Evolutionary conservation across 2,797 vertebrate species (phyloP), one percentile per base, ranked within the genome.

Genomic region (Epinephelus awoara): DNA sequence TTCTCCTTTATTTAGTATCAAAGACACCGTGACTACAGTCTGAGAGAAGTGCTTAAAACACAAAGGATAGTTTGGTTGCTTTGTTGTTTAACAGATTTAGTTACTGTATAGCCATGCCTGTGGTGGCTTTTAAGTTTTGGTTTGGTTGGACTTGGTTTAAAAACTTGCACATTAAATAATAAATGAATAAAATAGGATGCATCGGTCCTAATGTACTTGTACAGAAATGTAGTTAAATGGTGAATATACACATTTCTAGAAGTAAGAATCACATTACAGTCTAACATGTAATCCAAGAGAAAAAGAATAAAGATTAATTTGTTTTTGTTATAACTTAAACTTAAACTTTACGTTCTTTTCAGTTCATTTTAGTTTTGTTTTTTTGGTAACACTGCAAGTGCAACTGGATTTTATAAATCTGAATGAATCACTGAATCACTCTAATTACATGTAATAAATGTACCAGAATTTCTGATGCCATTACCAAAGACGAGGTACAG

Each of bases 371-470:
- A 18, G 27, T 27, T 57, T n/a, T n/a, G 25, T 66, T 11, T 7
- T 63, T 78, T 50, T 66, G 27, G 27, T 25, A 57, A 63, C 52
- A n/a, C 19, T 54, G 58, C 42, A 73, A 54, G 21, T 76, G 70
- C 3, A 72, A 44, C 27, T 49, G 18, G 17, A 59, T 57, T 21
- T 59, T 58, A 70, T 67, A 29, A 75, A 29, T 57, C 50, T 34
- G 40, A 5, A 10, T 6, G 27, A 29, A 29, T 29, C 27, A 29
- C 14, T 68, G n/a, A 62, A 73, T 79, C 58, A 75, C 18, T 80
- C 75, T 66, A 67, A 78, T 76, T 55, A 63, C 21, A 50, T 15
- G 68, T 57, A 51, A 51, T 85, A 67, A 80, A 83, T 66, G 72
- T 42, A 54, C 25, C n/a, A 55, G 59, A 52, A 79, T 58, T 67